Evolutionary conservation across 2,888 invertebrate species (phyloP), one percentile per base, ranked within the genome.

Genomic region (Keiferia lycopersicella): DNA sequence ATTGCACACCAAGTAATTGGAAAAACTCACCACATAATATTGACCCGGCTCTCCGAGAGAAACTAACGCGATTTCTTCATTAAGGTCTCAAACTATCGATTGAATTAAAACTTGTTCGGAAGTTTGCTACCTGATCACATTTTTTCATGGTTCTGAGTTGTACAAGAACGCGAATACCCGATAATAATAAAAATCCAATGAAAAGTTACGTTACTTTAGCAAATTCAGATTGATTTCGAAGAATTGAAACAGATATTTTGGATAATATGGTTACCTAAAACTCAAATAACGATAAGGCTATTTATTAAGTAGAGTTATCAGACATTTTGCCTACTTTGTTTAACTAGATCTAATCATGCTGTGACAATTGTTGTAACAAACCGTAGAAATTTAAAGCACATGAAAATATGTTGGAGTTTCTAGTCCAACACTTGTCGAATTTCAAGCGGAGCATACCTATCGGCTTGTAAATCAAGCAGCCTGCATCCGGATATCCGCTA

Each of bases 1-100:
- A 30, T 53, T 53, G 53, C 53, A n/a, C 53, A 53, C 53, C 22
- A 26, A 53, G 30, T 30, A 53, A 53, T 83, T 82, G 80, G 74
- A 81, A 81, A 77, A 75, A 76, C 76, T 75, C 75, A 66, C 75
- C 77, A 79, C 77, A 77, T 80, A 77, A 77, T 74, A 77, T 75
- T 67, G 74, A 70, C 50, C 69, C 65, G 30, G 30, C 39, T 30
- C 11, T 63, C 69, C 74, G 69, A 70, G 77, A 77, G 76, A 73
- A 79, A 74, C 73, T 73, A 73, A 69, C 69, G 67, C 72, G 69
- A 75, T 74, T 76, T 70, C 69, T 78, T 80, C 74, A 77, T 81
- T 79, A 78, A 76, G 74, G 75, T 77, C 76, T 75, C 63, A 76
- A 34, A 79, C 72, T 76, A 78, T 67, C 69, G 73, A 79, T 78